Evolutionary conservation across 2,797 vertebrate genomes (phyloP).

Genomic region (Toxotes lorentzi): DNA sequence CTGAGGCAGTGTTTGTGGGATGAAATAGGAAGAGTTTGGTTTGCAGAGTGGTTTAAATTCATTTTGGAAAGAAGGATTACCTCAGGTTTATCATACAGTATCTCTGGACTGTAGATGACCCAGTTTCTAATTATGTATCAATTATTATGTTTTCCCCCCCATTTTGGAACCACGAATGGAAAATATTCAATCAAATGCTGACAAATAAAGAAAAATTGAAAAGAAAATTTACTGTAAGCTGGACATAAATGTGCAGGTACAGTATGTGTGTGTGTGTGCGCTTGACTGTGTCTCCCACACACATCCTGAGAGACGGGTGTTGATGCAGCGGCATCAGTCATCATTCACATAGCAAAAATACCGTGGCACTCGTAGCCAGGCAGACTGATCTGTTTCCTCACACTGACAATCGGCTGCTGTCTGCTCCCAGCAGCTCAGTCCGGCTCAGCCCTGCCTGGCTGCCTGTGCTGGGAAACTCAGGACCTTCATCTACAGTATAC

Average conservation of each 20-base stretch:
- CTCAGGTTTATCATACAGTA: conserved; percentile 50
- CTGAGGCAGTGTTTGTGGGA: conserved; percentile 11
- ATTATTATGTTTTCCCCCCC: background rate
- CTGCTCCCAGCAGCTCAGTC: conserved; percentile 37
- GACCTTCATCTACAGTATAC: conserved; percentile 44
- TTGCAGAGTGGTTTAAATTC: conserved; percentile 37
- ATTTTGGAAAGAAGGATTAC: conserved; percentile 46
- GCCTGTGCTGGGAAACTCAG: conserved; percentile 43
- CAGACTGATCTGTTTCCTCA: conserved; percentile 55
- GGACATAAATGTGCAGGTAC: background rate
- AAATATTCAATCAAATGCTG: conserved; percentile 23
- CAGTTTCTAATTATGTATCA: conserved; percentile 13
- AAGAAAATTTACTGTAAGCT: conserved; percentile 11
- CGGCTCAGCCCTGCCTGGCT: conserved; percentile 14
- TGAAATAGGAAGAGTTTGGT: conserved; percentile 26
- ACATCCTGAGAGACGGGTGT: conserved; percentile 15
- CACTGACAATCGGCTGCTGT: conserved; percentile 51
- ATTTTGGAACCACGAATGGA: conserved; percentile 32
- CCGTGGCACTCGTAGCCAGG: conserved; percentile 3
- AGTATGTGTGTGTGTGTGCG: background rate
- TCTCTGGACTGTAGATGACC: conserved; percentile 43
- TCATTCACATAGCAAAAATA: conserved; percentile 48
- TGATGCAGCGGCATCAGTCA: conserved; percentile 32
- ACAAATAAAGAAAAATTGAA: conserved; percentile 18
- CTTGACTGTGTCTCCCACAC: background rate